Percentiles rank a stretch among this genome's conserved stretches.
phyloP scores from a whole-genome alignment of 2,888 invertebrate species.

The Cryptocheilus praepositus region DNA sequence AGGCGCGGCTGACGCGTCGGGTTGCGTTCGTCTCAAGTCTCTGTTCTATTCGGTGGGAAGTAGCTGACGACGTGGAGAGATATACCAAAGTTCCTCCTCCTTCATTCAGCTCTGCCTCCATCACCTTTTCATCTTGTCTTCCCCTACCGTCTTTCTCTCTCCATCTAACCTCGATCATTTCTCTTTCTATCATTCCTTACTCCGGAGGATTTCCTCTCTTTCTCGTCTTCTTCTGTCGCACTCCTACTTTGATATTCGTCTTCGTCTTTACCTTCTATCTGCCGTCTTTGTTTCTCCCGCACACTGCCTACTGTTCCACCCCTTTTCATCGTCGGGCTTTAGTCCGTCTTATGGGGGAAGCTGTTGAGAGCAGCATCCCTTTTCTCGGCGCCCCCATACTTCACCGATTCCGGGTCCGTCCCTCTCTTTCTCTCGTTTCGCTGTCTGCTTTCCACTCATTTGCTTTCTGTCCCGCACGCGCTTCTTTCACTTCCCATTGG shows the following conservation, averaged over 20 bases:
- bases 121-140: slow-evolving; percentile 10
- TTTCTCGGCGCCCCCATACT: slow-evolving; percentile 48
- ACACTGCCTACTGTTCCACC: neutral
- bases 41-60: slow-evolving; percentile 41
- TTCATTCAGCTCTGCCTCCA: slow-evolving; percentile 20
- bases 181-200: neutral
- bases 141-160: slow-evolving; percentile 5
- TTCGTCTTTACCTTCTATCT: neutral
- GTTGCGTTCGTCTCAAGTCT: slow-evolving; percentile 54
- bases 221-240: slow-evolving; percentile 17
- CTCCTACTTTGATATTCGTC: slow-evolving; percentile 7
- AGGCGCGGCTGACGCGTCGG: slow-evolving; percentile 55
- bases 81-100: slow-evolving; percentile 35
- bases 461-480: no score
- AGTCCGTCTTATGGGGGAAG: slow-evolving; percentile 39
- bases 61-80: slow-evolving; percentile 51
- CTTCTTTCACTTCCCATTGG: neutral
- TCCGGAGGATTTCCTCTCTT: slow-evolving; percentile 1
- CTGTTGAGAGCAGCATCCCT: slow-evolving; percentile 56
- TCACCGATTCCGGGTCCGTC: slow-evolving; percentile 31
- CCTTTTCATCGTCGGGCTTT: slow-evolving; percentile 34
- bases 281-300: neutral
- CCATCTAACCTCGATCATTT: neutral
- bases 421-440: slow-evolving; percentile 21
- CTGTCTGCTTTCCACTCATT: slow-evolving; percentile 1